Percentiles rank a stretch among this genome's conserved stretches.
These are phyloP conservation scores for Odontomyia ornata DNA, from an alignment of 2,888 invertebrate genomes.

Conservation along the genomic window DNA sequence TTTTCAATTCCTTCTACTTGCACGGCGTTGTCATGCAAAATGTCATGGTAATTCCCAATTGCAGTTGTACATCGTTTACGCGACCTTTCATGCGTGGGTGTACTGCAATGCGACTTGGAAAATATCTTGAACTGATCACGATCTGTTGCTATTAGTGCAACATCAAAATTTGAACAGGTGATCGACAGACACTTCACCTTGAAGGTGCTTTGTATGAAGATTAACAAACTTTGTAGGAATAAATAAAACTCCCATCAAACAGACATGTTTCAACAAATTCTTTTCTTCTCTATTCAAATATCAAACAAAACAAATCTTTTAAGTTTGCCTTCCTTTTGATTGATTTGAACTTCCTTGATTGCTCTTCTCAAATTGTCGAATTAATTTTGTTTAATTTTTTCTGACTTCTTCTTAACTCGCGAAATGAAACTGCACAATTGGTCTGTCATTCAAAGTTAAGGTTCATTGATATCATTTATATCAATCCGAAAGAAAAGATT, in stretches of 20 bases:
- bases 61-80: not conserved
- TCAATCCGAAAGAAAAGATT: not conserved
- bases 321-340: not conserved
- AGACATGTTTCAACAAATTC: not conserved
- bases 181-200: not conserved
- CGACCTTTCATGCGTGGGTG: constrained; percentile 10
- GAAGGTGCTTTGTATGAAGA: not conserved
- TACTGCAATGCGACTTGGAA: not conserved
- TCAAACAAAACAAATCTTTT: not conserved
- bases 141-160: not conserved
- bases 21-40: not conserved
- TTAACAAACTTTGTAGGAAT: not conserved
- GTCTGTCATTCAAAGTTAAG: not conserved
- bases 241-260: not conserved
- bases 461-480: constrained; percentile 8
- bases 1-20: not conserved
- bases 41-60: constrained; percentile 4
- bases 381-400: no score
- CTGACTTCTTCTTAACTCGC: no score
- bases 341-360: constrained; percentile 19
- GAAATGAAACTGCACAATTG: not conserved
- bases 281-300: not conserved
- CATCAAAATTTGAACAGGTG: not conserved
- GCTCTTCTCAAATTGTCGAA: not conserved
- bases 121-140: constrained; percentile 7